phyloP scores from a whole-genome alignment of 2,888 invertebrate species.

The Choreutis nemorana region DNA sequence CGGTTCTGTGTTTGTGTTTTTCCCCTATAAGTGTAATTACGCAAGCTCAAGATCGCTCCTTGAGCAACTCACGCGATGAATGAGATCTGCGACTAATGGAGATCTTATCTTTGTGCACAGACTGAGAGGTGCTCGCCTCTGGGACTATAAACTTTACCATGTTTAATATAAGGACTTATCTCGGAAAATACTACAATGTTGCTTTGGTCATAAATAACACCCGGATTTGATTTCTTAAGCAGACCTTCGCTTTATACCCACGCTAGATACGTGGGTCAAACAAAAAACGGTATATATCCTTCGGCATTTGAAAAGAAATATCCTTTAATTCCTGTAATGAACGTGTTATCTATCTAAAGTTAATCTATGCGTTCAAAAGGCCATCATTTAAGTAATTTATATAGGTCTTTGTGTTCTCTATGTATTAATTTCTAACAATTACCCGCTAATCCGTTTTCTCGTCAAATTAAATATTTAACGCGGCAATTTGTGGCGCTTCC shows the following conservation, averaged over 20 bases:
- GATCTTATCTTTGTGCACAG: conserved; percentile 50
- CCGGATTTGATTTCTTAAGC: conserved; percentile 58
- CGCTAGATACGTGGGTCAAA: conserved; percentile 36
- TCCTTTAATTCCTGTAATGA: conserved; percentile 50
- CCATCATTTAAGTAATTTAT: conserved; percentile 11
- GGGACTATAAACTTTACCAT: conserved; percentile 50
- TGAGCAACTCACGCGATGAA: conserved; percentile 42
- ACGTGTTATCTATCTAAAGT: conserved; percentile 23
- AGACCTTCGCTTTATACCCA: conserved; percentile 42
- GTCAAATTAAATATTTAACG: conserved; percentile 51
- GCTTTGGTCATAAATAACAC: conserved; percentile 47
- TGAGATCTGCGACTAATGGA: conserved; percentile 55
- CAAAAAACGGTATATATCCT: too few relatives aligned
- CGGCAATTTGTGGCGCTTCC: conserved; percentile 53
- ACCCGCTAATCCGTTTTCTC: conserved; percentile 48
- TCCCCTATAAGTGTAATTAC: conserved; percentile 41
- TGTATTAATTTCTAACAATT: conserved; percentile 36
- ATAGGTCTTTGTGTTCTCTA: conserved; percentile 16
- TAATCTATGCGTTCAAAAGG: not conserved
- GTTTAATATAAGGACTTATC: conserved; percentile 51
- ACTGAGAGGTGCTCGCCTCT: conserved; percentile 48
- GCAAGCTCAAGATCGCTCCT: conserved; percentile 25
- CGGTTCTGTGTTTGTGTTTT: conserved; percentile 24
- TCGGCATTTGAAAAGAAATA: conserved; percentile 51
- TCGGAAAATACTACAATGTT: conserved; percentile 17